Percentiles rank a stretch among this genome's conserved stretches.
Conservation (phyloP, 2,113 vertebrate genomes). For the Lampris incognitus region DNA sequence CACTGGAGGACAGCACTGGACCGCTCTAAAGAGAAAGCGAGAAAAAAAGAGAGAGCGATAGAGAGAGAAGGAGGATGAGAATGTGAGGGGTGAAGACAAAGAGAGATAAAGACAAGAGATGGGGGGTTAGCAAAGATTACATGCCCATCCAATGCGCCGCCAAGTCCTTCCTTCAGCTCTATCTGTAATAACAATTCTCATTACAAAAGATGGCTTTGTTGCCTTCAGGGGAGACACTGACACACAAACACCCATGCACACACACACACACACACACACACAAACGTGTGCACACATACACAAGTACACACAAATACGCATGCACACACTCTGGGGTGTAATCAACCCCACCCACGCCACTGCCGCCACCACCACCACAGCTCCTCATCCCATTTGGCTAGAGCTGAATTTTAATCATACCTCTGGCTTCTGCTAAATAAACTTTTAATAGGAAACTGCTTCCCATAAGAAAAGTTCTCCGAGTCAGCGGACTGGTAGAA, state of each 20-base stretch:
- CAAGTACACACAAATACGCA: neutral
- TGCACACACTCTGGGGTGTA: constrained; percentile 20
- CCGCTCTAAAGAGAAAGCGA: constrained; percentile 55
- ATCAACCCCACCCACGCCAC: constrained; percentile 3
- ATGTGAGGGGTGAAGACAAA: neutral
- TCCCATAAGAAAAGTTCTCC: constrained; percentile 45
- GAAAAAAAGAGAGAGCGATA: neutral
- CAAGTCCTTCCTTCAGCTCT: constrained; percentile 36
- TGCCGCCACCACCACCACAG: neutral
- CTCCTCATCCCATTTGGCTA: constrained; percentile 41
- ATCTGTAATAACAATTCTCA: constrained; percentile 40
- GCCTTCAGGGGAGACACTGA: constrained; percentile 46
- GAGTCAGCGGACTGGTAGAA: constrained; percentile 33
- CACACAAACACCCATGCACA: constrained; percentile 27
- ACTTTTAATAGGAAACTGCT: constrained; percentile 57
- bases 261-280: constrained; percentile 16
- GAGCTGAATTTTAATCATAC: constrained; percentile 61
- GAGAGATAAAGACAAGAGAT: neutral
- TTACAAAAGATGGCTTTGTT: constrained; percentile 18
- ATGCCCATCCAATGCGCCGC: constrained; percentile 7
- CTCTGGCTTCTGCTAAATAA: constrained; percentile 59
- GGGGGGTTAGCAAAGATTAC: constrained; percentile 5
- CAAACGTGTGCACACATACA: neutral
- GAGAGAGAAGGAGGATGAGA: neutral
- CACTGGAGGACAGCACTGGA: constrained; percentile 63